Base-by-base conservation (phyloP, 2,113 vertebrate genomes). In the Nothobranchius kuhntae region DNA sequence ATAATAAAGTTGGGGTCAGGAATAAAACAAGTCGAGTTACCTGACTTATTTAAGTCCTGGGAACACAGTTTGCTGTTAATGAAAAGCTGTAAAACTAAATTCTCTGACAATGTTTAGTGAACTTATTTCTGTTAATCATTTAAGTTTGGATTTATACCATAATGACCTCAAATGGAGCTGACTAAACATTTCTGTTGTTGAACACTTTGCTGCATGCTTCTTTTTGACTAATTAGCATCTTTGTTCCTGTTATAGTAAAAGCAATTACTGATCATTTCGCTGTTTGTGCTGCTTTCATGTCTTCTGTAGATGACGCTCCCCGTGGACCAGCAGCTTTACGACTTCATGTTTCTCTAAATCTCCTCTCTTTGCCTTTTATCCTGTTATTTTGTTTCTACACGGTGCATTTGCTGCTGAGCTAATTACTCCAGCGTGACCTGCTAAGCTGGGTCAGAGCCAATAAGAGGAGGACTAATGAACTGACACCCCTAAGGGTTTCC, bases 391-490 rank as follows among this genome's bases (percentile, higher is more conserved):
- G 51, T 78, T 65, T 40, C 71, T 44, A 40, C 9, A 12, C 44
- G 44, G 15, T 35, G 21, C 42, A 11, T 74, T 81, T 48, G 50
- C 52, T 76, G 77, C 68, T 81, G 59, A 77, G 76, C 84, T 88
- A 90, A 90, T 90, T 86, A 82, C 58, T 65, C 78, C 76, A 68
- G 60, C 62, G 17, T 69, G 66, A 87, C 73, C 78, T 70, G 52
- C 72, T 52, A 68, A 86, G 75, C 75, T 68, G 77, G 83, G 70
- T 73, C 75, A 70, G 42, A 61, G 86, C 78, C 83, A 75, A 73
- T 80, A 70, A 53, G 40, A 74, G 69, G 60, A 55, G 53, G 40
- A 64, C 77, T 86, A 87, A 89, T 88, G 77, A 87, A 79, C 65
- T 59, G 61, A 78, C 68, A 66, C 42, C 52, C 60, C 65, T 53